These are phyloP conservation scores for Aptenodytes patagonicus DNA, from an alignment of 2,113 vertebrate genomes.

Conservation along the genomic window DNA sequence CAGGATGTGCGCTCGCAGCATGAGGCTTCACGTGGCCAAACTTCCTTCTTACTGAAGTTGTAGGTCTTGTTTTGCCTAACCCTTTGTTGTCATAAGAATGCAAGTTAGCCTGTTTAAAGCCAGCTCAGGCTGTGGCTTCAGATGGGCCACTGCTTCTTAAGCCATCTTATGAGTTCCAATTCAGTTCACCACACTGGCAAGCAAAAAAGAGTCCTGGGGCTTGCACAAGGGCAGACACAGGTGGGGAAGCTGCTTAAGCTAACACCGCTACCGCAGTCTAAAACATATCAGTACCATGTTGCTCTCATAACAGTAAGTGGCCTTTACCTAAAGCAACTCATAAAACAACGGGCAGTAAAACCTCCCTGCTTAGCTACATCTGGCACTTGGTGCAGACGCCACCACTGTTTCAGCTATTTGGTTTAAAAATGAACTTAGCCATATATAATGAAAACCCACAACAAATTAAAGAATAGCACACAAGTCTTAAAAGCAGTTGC, in stretches of 20 bases:
- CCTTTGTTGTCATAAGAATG: background rate
- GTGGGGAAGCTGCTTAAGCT: background rate
- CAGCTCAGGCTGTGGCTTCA: background rate
- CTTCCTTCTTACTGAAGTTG: background rate
- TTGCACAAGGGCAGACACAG: background rate
- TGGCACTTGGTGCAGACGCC: background rate
- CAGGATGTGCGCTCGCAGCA: background rate
- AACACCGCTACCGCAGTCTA: background rate
- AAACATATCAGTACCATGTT: background rate
- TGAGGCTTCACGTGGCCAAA: background rate
- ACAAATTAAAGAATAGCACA: background rate
- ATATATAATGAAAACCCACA: background rate
- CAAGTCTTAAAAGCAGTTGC: background rate
- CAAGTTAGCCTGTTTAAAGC: background rate
- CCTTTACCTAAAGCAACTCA: background rate
- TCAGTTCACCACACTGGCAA: background rate
- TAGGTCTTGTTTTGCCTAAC: background rate
- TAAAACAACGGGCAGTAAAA: background rate
- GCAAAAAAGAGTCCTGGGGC: background rate
- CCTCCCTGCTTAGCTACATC: background rate
- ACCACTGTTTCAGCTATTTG: background rate
- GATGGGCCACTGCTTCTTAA: background rate
- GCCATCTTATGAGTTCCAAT: background rate
- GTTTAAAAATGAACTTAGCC: background rate
- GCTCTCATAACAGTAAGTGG: background rate